Base-by-base conservation (phyloP, 2,797 vertebrate species). In the Enteromius radiatus region DNA sequence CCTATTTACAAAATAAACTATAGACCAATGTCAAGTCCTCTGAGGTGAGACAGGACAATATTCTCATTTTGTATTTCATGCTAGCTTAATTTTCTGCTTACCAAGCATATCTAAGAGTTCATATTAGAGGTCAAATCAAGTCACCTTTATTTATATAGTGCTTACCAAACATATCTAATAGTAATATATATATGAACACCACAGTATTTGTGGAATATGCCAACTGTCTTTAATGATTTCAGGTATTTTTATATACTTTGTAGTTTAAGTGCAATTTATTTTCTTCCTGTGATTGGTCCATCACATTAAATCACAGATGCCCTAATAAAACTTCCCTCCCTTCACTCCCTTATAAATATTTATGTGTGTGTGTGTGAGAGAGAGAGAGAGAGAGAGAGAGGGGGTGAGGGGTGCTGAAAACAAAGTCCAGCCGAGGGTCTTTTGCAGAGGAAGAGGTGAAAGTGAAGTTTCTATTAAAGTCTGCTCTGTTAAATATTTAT, bases 271-370 rank as follows among this genome's bases (percentile, higher is more conserved):
- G 89, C 91, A 84, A 92, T 92, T 90, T 90, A 69, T 89, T 89
- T 3, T 78, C 54, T 61, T 74, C 89, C 85, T 85, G 87, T 88
- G 92, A 92, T 91, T 92, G 89, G 88, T 87, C 84, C 88, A 86
- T 93, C 88, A 90, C 88, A 91, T 92, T 92, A 88, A 91, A 92
- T 89, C 86, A 87, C 85, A 84, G 81, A 87, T 87, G 88, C 86
- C 88, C 84, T 70, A 84, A 73, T 87, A 80, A 87, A 85, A 78
- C 86, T 41, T 76, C 76, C 49, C 70, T 84, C 31, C 36, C 61
- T 85, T 76, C 36, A 81, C 85, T 87, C 65, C 69, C 88, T 89
- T 89, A 89, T 90, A 90, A 90, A 91, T 91, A 91, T 87, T 86
- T 90, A 85, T 87, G 54, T 76, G 43, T 45, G 43, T 83, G 86